Evolutionary conservation across 2,888 invertebrate genomes (phyloP), one percentile per base, ranked within the genome.

Genomic region (Brassicogethes aeneus): DNA sequence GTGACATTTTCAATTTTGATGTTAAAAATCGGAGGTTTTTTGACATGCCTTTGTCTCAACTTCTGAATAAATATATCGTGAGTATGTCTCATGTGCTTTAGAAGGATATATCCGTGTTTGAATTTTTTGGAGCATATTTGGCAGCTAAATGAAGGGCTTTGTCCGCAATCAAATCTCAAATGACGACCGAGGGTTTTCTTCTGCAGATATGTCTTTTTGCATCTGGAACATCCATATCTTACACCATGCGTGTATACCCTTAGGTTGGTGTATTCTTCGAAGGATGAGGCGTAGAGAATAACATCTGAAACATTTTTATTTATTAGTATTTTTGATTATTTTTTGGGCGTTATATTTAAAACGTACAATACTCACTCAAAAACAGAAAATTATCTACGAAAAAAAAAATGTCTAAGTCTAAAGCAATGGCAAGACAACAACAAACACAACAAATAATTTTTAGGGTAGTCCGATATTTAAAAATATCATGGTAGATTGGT

Each of bases 141-240:
- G 43, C 65, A 65, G 2, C 54, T 51, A 49, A 66, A 66, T 3
- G 64, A 59, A 0, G 65, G 66, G 38, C 53, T 59, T 42, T 62
- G 62, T 1, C 71, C 71, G 48, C 73, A 73, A 53, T 73, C 73
- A 49, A 70, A 68, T 33, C 69, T 62, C 40, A 66, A 59, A 54
- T 73, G 73, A 17, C 71, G 56, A 2, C 66, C 65, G 31, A 66
- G 50, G 2, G 64, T 66, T 53, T 66, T 64, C 61, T 66, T 64
- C 50, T 65, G 65, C 30, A 62, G 56, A 42, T 68, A 68, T 3
- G 61, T 63, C 52, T 61, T 64, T 31, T 56, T 53, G 54, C 67
- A 67, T 40, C 53, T 56, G 15, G 54, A 47, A 44, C 67, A 67
- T 14, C 58, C 61, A 48, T 65, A 66, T 37, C 64, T 55, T 15